Evolutionary conservation across 2,888 invertebrate genomes (phyloP).

Genomic region (Melolontha melolontha): DNA sequence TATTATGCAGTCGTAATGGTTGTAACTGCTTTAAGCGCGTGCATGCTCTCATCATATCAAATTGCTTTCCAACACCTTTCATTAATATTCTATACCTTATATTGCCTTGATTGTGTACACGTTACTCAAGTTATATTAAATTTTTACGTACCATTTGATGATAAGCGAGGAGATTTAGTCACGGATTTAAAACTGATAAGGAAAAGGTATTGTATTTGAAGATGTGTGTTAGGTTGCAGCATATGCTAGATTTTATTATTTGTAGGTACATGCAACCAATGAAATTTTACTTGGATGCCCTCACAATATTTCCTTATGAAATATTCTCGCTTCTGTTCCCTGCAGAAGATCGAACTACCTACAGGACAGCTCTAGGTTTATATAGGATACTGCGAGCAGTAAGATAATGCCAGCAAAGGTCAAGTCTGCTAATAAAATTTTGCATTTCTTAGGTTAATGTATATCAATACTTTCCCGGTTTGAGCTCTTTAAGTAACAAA

Average conservation of each 20-base stretch:
- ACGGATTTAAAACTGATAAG: slow-evolving; percentile 42
- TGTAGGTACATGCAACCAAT: slow-evolving; percentile 42
- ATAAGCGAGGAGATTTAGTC: slow-evolving; percentile 42
- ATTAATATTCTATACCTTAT: slow-evolving; percentile 15
- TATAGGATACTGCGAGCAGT: slow-evolving; percentile 42
- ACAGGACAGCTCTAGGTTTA: slow-evolving; percentile 10
- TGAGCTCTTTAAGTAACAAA: slow-evolving; percentile 17
- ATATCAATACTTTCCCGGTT: slow-evolving; percentile 45
- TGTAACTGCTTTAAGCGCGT: slow-evolving; percentile 33
- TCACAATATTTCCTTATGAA: slow-evolving; percentile 46
- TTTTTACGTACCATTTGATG: slow-evolving; percentile 47
- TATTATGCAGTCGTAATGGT: slow-evolving; percentile 21
- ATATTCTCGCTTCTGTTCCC: slow-evolving; percentile 36
- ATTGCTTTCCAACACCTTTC: slow-evolving; percentile 36
- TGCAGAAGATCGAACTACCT: neutral
- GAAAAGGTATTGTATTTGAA: slow-evolving; percentile 36
- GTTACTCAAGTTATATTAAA: slow-evolving; percentile 43
- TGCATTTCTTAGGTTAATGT: slow-evolving; percentile 48
- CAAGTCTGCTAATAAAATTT: too few relatives aligned
- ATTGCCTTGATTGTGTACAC: slow-evolving; percentile 47
- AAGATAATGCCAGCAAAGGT: neutral
- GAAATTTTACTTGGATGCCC: slow-evolving; percentile 46
- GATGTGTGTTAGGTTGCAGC: too few relatives aligned
- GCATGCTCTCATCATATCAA: slow-evolving; percentile 45
- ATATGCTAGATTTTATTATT: neutral